These are phyloP conservation scores for Acanthosepion lycidas DNA, from an alignment of 2,888 invertebrate species.

Conservation along the genomic window DNA sequence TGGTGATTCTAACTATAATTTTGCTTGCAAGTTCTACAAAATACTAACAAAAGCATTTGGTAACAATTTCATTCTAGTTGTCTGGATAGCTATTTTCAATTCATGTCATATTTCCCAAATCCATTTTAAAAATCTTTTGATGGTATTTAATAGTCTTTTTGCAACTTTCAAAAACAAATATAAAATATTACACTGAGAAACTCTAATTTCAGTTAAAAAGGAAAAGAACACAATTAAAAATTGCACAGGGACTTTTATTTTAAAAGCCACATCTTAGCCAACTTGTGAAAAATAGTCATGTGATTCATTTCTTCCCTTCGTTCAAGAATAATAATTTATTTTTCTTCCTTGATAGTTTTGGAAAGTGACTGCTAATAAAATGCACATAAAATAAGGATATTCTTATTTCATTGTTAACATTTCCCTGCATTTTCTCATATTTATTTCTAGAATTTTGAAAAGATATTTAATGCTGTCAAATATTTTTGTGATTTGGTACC, in stretches of 20 bases:
- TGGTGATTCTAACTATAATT: neutral
- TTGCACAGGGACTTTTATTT: neutral
- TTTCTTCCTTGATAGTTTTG: neutral
- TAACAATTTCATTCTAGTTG: neutral
- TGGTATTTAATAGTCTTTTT: neutral
- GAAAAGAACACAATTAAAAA: neutral
- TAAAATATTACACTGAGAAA: neutral
- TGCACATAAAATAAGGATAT: neutral
- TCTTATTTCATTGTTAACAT: neutral
- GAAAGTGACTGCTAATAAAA: neutral
- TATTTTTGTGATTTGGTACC: neutral
- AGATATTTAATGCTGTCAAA: neutral
- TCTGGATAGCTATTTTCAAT: neutral
- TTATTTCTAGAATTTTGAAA: neutral
- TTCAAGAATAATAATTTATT: slow-evolving; percentile 1
- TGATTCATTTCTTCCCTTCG: neutral
- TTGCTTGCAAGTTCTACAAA: neutral
- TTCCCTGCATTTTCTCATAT: neutral
- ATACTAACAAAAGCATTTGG: neutral
- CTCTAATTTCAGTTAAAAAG: neutral
- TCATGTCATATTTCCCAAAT: neutral
- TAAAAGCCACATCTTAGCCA: neutral
- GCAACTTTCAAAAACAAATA: neutral
- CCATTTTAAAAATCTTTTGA: neutral
- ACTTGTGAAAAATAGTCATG: neutral